Base-by-base conservation (phyloP, 2,888 invertebrate genomes). In the Pollenia labialis region DNA sequence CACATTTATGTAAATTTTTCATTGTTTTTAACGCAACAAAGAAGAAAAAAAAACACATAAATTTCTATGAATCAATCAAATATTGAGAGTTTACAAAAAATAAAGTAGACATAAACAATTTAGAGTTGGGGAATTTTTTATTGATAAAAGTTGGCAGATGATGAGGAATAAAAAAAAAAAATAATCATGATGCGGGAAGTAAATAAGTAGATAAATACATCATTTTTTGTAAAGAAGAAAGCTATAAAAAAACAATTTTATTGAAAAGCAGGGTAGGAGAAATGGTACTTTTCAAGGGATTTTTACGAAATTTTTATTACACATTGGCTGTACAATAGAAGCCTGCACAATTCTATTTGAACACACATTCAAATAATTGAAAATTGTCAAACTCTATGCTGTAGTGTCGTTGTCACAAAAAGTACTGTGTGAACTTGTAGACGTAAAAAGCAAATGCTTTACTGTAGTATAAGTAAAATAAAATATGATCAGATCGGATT, bases 31-130 rank as follows among this genome's bases (percentile, higher is more conserved):
- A 48, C 9, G 58, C 10, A 18, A 77, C 68, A 68, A 68, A 58
- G 44, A 77, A 50, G 9, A 58, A 46, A 18, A 66, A 77, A 16
- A 66, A 14, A n/a, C 62, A 14, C 50, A 71, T 52, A 71, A 71
- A 71, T 54, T 80, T 71, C 80, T 68, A 80, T 71, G 60, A 62
- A 71, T 71, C 80, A 62, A 80, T 71, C 80, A 80, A 71, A 71
- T 62, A 80, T 80, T 80, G 71, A 62, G 52, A 60, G 32, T 32
- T 32, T 6, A 42, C 44, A n/a, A 23, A 12, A 14, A 14, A 11
- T 58, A 50, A 48, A 69, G 52, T 50, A 32, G 32, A 32, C 69
- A 40, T 79, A 79, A 79, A 79, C 68, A 60, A 79, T 79, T 56
- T 32, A 50, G 42, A 18, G 11, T 58, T 79, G 40, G 48, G 68